phyloP scores from a whole-genome alignment of 2,888 invertebrate genomes.

The Ischnus inquisitorius region DNA sequence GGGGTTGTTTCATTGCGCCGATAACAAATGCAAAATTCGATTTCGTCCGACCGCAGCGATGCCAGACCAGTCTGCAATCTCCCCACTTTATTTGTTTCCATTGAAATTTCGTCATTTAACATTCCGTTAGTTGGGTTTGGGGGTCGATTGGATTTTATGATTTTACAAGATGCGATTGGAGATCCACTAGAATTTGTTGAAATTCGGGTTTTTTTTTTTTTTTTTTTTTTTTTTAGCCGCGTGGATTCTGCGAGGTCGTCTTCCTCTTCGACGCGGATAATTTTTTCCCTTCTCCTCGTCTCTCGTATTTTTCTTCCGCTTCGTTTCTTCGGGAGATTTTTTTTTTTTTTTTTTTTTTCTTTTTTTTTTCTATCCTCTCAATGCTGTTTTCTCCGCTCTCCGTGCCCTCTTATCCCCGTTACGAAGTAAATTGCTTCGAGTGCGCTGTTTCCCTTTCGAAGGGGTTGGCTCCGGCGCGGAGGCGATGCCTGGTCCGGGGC shows the following conservation, averaged over 20 bases:
- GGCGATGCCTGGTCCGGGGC: neutral
- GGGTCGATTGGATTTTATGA: neutral
- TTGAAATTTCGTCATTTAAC: neutral
- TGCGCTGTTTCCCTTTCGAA: constrained; percentile 65
- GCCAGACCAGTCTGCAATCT: neutral
- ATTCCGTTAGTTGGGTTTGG: too few species aligned
- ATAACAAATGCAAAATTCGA: constrained; percentile 14
- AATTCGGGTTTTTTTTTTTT: neutral
- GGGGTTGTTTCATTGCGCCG: neutral
- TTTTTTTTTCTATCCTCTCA: constrained; percentile 3
- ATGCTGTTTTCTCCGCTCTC: constrained; percentile 48
- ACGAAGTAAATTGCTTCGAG: constrained; percentile 70
- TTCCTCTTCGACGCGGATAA: constrained; percentile 5
- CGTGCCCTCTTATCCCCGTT: constrained; percentile 64
- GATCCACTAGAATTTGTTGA: neutral
- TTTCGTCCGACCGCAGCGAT: neutral
- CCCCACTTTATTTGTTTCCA: constrained; percentile 6
- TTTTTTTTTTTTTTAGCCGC: neutral
- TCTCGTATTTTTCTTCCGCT: neutral
- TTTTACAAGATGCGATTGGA: neutral
- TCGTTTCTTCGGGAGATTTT: neutral
- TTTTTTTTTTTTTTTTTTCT: constrained; percentile 28
- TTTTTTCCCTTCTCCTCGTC: constrained; percentile 2
- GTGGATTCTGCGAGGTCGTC: neutral
- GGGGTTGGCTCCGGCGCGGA: constrained; percentile 13